Evolutionary conservation across 2,888 invertebrate species (phyloP).

Genomic region (Polia nebulosa): DNA sequence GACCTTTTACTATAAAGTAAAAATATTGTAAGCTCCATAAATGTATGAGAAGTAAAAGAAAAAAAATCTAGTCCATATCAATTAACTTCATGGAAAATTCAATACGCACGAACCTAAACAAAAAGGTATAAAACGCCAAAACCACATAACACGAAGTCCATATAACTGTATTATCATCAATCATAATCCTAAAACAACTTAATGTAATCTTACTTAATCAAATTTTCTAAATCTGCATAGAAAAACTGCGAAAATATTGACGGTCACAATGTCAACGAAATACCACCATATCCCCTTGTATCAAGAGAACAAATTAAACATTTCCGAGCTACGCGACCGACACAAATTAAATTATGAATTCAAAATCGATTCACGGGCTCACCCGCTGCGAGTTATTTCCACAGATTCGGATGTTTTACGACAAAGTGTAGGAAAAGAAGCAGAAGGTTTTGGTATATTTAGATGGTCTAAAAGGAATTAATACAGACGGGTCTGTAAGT

Average conservation of each 20-base stretch:
- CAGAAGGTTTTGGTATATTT: constrained; percentile 19
- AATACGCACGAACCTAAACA: neutral
- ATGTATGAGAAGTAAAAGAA: neutral
- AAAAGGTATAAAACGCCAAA: neutral
- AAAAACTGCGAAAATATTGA: constrained; percentile 40
- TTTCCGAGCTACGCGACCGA: constrained; percentile 70
- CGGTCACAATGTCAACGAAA: constrained; percentile 61
- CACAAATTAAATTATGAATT: constrained; percentile 85
- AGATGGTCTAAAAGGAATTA: neutral
- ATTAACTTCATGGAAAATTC: neutral
- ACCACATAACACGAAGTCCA: neutral
- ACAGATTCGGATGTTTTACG: constrained; percentile 61
- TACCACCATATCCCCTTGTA: constrained; percentile 69
- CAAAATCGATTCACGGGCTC: constrained; percentile 80
- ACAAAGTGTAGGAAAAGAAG: constrained; percentile 13
- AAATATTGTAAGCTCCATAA: neutral
- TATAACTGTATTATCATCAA: constrained; percentile 19
- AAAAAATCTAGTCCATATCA: neutral
- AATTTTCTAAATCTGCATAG: constrained; percentile 42
- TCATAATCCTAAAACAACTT: constrained; percentile 14
- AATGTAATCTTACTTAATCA: constrained; percentile 27
- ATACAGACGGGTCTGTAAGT: neutral
- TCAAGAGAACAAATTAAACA: constrained; percentile 78
- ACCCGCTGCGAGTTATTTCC: constrained; percentile 78
- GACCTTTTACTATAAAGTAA: neutral